These are phyloP conservation scores for Aphelenchoides besseyi DNA, from an alignment of 1,140 invertebrate species.

Conservation along the genomic window DNA sequence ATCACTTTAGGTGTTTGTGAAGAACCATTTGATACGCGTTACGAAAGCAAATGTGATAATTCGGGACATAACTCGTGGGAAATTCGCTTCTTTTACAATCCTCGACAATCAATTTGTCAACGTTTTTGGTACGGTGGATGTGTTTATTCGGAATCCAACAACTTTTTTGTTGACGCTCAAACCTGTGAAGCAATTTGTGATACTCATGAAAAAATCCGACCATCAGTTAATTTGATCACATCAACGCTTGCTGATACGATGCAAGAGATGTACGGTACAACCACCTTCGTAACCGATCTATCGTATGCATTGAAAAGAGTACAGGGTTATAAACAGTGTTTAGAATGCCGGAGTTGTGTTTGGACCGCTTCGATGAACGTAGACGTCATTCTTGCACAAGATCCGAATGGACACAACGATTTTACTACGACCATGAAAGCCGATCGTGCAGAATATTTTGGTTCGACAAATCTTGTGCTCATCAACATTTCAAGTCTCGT, in stretches of 20 bases:
- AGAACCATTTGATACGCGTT: constrained; percentile 42
- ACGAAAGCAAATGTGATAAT: constrained; percentile 38
- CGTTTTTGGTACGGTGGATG: constrained; percentile 57
- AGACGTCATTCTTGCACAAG: constrained; percentile 29
- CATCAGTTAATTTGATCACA: background rate
- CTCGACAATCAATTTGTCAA: constrained; percentile 31
- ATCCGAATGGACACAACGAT: constrained; percentile 31
- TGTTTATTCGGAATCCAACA: constrained; percentile 31
- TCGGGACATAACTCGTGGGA: constrained; percentile 19
- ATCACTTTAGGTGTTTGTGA: constrained; percentile 33
- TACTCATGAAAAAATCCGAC: constrained; percentile 11
- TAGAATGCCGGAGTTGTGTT: constrained; percentile 32
- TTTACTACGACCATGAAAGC: constrained; percentile 28
- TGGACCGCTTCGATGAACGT: constrained; percentile 48
- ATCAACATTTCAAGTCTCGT: constrained; percentile 15
- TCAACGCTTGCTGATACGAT: background rate
- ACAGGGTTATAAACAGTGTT: constrained; percentile 1
- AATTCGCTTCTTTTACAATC: constrained; percentile 38
- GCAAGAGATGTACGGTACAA: background rate
- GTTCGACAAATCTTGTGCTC: constrained; percentile 34
- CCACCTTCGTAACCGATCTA: background rate
- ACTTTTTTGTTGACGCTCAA: constrained; percentile 46
- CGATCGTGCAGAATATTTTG: constrained; percentile 31
- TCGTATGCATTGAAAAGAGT: background rate
- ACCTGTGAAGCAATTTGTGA: constrained; percentile 33